Base-by-base conservation (phyloP, 1,140 invertebrate species). In the Thaumetopoea pityocampa region DNA sequence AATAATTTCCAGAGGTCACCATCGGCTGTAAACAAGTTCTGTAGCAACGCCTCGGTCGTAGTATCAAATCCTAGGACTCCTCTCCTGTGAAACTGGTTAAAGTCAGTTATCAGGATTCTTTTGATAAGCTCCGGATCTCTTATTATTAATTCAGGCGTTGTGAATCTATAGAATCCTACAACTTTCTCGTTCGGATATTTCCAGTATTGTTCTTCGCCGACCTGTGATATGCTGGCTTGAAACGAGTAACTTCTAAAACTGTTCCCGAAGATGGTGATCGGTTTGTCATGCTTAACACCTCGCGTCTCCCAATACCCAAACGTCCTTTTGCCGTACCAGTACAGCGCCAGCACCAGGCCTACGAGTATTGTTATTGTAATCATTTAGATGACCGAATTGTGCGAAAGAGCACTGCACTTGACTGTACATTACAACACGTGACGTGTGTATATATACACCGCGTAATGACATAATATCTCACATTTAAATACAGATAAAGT, bases 121-220 rank as follows among this genome's bases (percentile, higher is more conserved):
- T 88, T 88, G 0, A 87, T 74, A 1, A 90, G 40, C 4, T 88
- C 85, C 1, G 87, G 85, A 61, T 90, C 88, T 2, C 85, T 59
- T 0, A 90, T 53, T 0, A 90, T 57, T 3, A 89, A 58, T 12
- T 73, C 71, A 0, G 89, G 89, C 4, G 51, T 32, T 7, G 20
- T 23, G 2, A 28, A 46, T 10, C 64, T 24, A 28, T 54, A 73
- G 24, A 47, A 62, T 3, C 70, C 73, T 2, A 74, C 58, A 4
- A 73, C 27, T 29, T 29, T 45, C 20, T 71, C 62, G 1, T 28
- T 22, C 0, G 67, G 63, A 30, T 62, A 67, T 29, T 54, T 63
- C 35, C 37, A 46, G 42, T 78, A 78, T 7, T 35, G 20, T n/a
- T 74, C 68, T 0, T 17, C 45, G 1, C 54, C 44, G 12, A 61